Base-by-base conservation (phyloP, 2,797 vertebrate genomes). In the Spinus olivaceus region DNA sequence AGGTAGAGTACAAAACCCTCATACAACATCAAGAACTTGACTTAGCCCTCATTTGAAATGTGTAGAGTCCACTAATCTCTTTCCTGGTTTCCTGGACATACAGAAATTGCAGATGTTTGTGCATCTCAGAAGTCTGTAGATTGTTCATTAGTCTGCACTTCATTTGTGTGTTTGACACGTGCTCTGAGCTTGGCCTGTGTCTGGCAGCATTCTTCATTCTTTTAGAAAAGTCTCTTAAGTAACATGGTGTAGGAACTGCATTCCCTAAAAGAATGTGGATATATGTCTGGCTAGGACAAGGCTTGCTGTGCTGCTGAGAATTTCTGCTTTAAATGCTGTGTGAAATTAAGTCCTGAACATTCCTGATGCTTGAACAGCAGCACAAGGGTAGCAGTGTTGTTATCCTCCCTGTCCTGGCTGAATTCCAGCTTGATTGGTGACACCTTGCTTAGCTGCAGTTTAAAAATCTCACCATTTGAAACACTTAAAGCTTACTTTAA, bases 21-120 rank as follows among this genome's bases (percentile, higher is more conserved):
- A 73, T 56, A 41, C 57, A 86, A 81, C 88, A 85, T 95, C 88
- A 96, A 76, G 92, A 84, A 72, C 92, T 88, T 91, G 92, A 91
- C 85, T 91, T 91, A 96, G 82, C 93, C 72, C 53, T 92, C 82
- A 86, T 94, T 76, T 96, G 92, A 96, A 92, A 49, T 60, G 89
- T 92, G 80, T 35, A n/a, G 53, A 79, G 72, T 83, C 54, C 65
- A 37, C 76, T 94, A 80, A 91, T 96, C 90, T 93, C 83, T 90
- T 41, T 73, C 56, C 76, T 72, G 63, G 10, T 73, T 94, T 90
- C 49, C 35, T 88, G 14, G 3, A 11, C 70, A 2, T 22, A 88
- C 17, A 81, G 81, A 90, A 83, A 66, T 88, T 72, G 54, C 41
- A 88, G 32, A 54, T 54, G 13, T 81, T 89, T 76, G 69, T 90